Conservation (phyloP, 37 sponge, comb jelly and placozoan species). For the Haliclona indistincta region DNA sequence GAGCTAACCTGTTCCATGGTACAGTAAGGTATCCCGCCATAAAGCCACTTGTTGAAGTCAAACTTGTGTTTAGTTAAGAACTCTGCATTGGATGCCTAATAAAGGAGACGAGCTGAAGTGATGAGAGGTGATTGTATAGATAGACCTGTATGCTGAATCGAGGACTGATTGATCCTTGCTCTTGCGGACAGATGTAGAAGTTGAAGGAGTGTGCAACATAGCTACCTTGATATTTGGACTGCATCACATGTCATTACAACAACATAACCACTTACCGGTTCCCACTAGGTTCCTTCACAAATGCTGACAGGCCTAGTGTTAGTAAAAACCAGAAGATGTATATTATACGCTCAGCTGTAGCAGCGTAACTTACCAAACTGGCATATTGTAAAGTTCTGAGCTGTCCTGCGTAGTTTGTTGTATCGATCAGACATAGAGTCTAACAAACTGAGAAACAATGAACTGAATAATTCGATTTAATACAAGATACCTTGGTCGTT, state of each 20-base stretch:
- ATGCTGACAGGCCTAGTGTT: slow-evolving; percentile 53
- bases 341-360: neutral
- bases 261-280: neutral
- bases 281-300: slow-evolving; percentile 36
- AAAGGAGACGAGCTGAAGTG: neutral
- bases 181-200: slow-evolving; percentile 55
- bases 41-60: slow-evolving; percentile 68
- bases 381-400: slow-evolving; percentile 55
- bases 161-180: slow-evolving; percentile 5
- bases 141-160: slow-evolving; percentile 15
- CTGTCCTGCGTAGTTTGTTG: slow-evolving; percentile 49
- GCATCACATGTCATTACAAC: slow-evolving; percentile 1
- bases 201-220: slow-evolving; percentile 63
- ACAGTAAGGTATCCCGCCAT: slow-evolving; percentile 67
- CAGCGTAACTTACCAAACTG: slow-evolving; percentile 56
- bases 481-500: slow-evolving; percentile 28
- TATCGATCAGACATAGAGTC: slow-evolving; percentile 67
- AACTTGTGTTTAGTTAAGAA: slow-evolving; percentile 64
- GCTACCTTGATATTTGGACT: slow-evolving; percentile 7
- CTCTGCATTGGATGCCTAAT: slow-evolving; percentile 58
- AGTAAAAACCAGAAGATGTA: neutral
- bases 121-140: neutral
- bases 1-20: slow-evolving; percentile 35
- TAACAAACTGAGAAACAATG: slow-evolving; percentile 42
- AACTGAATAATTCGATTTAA: neutral